Evolutionary conservation across 1,140 invertebrate species (phyloP).

Genomic region (Bombus terrestris): DNA sequence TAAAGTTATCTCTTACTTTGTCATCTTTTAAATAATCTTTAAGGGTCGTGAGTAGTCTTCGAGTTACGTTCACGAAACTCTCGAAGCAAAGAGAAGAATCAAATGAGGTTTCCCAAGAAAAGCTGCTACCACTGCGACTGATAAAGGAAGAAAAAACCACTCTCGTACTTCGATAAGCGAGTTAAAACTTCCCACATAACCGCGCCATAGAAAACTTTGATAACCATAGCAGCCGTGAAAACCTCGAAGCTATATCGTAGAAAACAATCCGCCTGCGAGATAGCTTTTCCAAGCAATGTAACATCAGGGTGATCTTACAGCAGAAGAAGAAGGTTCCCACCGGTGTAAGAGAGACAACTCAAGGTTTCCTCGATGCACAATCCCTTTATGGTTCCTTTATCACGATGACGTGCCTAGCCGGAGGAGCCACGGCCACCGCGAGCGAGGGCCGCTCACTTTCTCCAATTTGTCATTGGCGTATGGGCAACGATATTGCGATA

Average conservation of each 20-base stretch:
- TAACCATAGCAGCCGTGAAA: background rate
- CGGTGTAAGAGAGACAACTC: conserved; percentile 31
- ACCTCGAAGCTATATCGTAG: background rate
- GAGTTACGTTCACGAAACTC: too few relatives aligned
- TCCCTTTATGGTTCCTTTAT: conserved; percentile 67
- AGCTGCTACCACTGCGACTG: too few relatives aligned
- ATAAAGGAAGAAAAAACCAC: too few relatives aligned
- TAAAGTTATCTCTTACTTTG: background rate
- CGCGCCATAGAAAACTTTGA: too few relatives aligned
- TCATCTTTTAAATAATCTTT: background rate
- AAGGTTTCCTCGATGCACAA: conserved; percentile 50
- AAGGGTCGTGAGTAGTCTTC: too few relatives aligned
- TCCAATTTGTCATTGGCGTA: conserved; percentile 75
- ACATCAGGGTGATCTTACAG: too few relatives aligned
- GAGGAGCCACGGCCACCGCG: conserved; percentile 61
- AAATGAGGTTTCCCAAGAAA: too few relatives aligned
- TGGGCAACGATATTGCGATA: conserved; percentile 70
- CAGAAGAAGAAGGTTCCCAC: conserved; percentile 31
- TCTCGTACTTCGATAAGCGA: too few relatives aligned
- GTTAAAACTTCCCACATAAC: too few relatives aligned
- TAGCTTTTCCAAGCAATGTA: too few relatives aligned
- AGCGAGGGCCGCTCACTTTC: conserved; percentile 70
- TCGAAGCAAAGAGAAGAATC: too few relatives aligned
- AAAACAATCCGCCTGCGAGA: too few relatives aligned
- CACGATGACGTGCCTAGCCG: conserved; percentile 59